These are phyloP conservation scores for Nephrotoma guestfalica DNA, from an alignment of 2,888 invertebrate species.

Conservation along the genomic window DNA sequence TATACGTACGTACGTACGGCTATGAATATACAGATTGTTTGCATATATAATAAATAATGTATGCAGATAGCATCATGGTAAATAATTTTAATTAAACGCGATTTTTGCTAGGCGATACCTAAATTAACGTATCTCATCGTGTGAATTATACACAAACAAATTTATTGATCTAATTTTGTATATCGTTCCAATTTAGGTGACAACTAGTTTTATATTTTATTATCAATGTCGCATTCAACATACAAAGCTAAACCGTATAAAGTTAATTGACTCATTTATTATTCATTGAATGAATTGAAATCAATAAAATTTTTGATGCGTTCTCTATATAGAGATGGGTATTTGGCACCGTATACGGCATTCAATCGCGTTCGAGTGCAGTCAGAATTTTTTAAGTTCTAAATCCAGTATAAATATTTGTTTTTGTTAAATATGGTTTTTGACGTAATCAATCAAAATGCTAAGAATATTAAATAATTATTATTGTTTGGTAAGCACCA, in stretches of 20 bases:
- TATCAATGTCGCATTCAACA: not conserved
- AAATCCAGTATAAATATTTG: not conserved
- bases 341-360: not conserved
- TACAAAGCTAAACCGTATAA: not conserved
- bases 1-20: not conserved
- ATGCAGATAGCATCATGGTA: not conserved
- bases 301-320: not conserved
- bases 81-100: not conserved
- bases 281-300: not conserved
- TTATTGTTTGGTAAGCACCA: not conserved
- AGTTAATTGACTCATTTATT: not conserved
- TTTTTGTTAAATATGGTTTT: not conserved
- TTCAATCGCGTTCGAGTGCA: not conserved
- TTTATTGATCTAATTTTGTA: not conserved
- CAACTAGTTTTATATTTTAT: not conserved
- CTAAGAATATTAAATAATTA: not conserved
- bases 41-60: not conserved
- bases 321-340: not conserved
- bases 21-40: not conserved
- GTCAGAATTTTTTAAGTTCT: not conserved
- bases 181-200: not conserved
- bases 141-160: not conserved
- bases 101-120: not conserved
- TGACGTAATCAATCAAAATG: not conserved
- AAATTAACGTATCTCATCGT: not conserved